phyloP scores from a whole-genome alignment of 37 sponge, comb jelly and placozoan species.

The Haliclona indistincta region DNA sequence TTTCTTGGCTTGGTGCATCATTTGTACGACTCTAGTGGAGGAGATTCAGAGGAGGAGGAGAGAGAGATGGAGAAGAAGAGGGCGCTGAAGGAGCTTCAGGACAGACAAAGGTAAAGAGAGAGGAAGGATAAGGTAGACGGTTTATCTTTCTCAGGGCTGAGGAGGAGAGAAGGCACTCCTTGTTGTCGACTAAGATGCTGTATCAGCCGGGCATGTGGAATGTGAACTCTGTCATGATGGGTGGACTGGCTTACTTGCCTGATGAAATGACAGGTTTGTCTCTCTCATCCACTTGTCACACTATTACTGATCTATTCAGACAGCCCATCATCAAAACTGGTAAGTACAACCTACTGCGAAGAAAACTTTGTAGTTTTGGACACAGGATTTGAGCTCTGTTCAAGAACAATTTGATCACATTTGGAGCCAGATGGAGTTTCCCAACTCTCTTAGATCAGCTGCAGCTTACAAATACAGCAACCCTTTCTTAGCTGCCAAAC shows the following conservation, averaged over 20 bases:
- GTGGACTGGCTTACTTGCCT: slow-evolving; percentile 85
- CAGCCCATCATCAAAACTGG: no score
- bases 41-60: slow-evolving; percentile 77
- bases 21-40: slow-evolving; percentile 88
- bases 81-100: slow-evolving; percentile 14
- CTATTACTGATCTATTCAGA: no score
- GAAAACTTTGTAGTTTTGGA: no score
- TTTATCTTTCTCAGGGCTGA: slow-evolving; percentile 39
- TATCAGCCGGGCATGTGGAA: slow-evolving; percentile 85
- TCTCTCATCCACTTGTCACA: no score
- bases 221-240: slow-evolving; percentile 85
- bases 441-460: no score
- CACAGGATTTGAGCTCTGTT: no score
- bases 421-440: no score
- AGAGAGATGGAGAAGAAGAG: slow-evolving; percentile 59
- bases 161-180: slow-evolving; percentile 26
- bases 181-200: slow-evolving; percentile 52
- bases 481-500: no score
- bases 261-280: no score
- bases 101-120: slow-evolving; percentile 48
- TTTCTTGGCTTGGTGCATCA: slow-evolving; percentile 82
- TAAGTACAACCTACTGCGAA: no score
- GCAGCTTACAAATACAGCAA: no score
- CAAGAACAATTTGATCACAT: no score
- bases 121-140: background rate